Percentiles rank a stretch among this genome's conserved stretches.
Conservation (phyloP, 2,888 invertebrate genomes). For the Entomobrya multifasciata region DNA sequence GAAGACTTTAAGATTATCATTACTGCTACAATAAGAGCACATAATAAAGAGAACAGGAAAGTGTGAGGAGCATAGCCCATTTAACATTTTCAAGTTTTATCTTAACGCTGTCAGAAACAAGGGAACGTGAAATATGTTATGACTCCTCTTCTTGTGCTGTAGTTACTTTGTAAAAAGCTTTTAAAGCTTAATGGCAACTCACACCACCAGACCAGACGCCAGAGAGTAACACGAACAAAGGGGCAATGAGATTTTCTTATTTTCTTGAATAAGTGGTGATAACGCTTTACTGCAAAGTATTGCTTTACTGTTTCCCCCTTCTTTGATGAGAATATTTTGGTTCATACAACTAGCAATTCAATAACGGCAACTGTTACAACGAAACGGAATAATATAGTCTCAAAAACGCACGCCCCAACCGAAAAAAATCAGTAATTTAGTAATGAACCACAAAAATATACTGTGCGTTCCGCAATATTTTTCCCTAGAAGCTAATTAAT, state of each 20-base stretch:
- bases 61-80: conserved; percentile 46
- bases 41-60: neutral
- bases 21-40: conserved; percentile 6
- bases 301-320: neutral
- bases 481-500: neutral
- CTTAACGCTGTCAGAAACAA: conserved; percentile 70
- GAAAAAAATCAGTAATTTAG: neutral
- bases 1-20: conserved; percentile 53
- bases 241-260: neutral
- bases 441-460: conserved; percentile 6
- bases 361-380: conserved; percentile 4
- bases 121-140: conserved; percentile 71
- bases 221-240: too few species aligned
- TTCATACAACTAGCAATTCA: neutral
- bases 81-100: conserved; percentile 72
- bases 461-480: neutral
- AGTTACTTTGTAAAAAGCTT: neutral
- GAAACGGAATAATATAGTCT: too few species aligned
- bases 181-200: too few species aligned
- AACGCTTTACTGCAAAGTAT: neutral
- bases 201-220: too few species aligned
- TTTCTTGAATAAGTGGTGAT: neutral
- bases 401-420: too few species aligned
- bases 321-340: conserved; percentile 11
- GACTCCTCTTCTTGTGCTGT: conserved; percentile 42